Evolutionary conservation across 2,797 vertebrate genomes (phyloP).

Genomic region (Scomberomorus guttatus): DNA sequence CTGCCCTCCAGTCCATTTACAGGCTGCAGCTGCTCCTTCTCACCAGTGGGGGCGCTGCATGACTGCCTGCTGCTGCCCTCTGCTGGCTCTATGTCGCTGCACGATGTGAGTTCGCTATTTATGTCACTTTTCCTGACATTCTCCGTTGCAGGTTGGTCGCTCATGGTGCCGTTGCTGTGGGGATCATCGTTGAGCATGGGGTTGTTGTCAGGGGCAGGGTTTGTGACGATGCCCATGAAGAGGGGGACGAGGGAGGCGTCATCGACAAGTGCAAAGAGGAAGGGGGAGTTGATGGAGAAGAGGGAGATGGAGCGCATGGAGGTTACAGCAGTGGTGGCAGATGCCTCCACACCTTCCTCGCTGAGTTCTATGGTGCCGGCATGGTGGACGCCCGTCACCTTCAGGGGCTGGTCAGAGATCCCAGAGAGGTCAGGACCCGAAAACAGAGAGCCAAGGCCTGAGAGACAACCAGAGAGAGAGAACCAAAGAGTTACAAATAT

Average conservation of each 20-base stretch:
- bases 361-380: conserved; percentile 89
- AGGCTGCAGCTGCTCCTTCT: conserved; percentile 36
- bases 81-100: conserved; percentile 39
- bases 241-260: conserved; percentile 87
- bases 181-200: conserved; percentile 64
- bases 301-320: conserved; percentile 87
- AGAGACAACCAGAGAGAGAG: not conserved
- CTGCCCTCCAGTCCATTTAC: conserved; percentile 35
- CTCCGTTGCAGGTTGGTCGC: conserved; percentile 39
- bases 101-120: not conserved
- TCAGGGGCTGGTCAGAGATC: conserved; percentile 85
- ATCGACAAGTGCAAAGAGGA: conserved; percentile 89
- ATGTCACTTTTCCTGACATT: not conserved
- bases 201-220: conserved; percentile 85
- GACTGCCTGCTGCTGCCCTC: conserved; percentile 28
- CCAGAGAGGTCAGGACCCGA: conserved; percentile 86
- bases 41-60: conserved; percentile 53
- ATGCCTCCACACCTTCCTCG: conserved; percentile 91
- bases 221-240: conserved; percentile 90
- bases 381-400: conserved; percentile 89
- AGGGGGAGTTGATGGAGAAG: conserved; percentile 91
- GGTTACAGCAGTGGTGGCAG: conserved; percentile 85
- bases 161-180: conserved; percentile 48
- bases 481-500: not conserved
- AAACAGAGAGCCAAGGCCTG: conserved; percentile 92